Conservation (phyloP, 2,797 vertebrate genomes). For the Pelochelys cantorii region DNA sequence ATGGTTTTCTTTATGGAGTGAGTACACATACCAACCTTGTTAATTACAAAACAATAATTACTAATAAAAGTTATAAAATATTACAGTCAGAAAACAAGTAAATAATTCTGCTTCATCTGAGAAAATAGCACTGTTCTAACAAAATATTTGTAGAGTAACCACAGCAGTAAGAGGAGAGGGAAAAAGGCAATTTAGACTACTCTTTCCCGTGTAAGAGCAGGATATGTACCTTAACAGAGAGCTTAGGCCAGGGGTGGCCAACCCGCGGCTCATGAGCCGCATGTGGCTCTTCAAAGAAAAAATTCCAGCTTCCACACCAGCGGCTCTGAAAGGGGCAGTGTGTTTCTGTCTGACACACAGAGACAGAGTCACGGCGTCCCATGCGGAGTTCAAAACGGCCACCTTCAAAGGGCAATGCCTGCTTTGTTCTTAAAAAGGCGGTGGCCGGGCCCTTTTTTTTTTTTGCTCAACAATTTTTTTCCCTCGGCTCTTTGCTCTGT, state of each 20-base stretch:
- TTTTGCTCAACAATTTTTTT: no score
- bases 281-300: no score
- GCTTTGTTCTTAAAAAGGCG: no score
- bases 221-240: neutral
- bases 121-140: neutral
- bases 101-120: neutral
- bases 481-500: no score
- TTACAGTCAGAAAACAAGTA: neutral
- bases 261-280: no score
- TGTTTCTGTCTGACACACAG: no score
- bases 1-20: conserved; percentile 4
- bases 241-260: neutral
- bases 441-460: no score
- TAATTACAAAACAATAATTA: neutral
- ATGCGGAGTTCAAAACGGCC: no score
- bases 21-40: neutral
- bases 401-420: no score
- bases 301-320: no score
- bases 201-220: neutral
- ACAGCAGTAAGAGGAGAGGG: neutral
- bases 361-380: no score
- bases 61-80: neutral
- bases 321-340: no score
- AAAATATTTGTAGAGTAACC: neutral
- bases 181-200: neutral